Evolutionary conservation across 2,888 invertebrate species (phyloP).

Genomic region (Pelosia muscerda): DNA sequence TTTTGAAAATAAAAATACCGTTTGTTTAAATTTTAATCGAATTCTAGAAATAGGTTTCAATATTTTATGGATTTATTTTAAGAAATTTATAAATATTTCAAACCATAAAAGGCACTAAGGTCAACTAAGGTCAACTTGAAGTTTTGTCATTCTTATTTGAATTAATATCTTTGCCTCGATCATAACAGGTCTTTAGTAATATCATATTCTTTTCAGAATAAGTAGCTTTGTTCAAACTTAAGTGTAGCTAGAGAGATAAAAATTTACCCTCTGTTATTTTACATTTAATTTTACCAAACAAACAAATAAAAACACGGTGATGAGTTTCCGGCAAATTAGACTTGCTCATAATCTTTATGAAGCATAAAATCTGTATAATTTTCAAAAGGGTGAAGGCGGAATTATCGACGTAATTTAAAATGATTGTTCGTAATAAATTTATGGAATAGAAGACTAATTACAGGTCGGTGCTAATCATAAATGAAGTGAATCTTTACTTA

Average conservation of each 20-base stretch:
- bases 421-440: conserved; percentile 28
- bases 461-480: background rate
- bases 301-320: conserved; percentile 56
- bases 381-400: conserved; percentile 37
- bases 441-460: conserved; percentile 10
- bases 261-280: conserved; percentile 69
- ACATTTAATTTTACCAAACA: conserved; percentile 80
- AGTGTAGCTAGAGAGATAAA: conserved; percentile 26
- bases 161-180: no score
- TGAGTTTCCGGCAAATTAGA: conserved; percentile 60
- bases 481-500: background rate
- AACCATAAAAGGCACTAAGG: no score
- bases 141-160: no score
- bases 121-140: no score
- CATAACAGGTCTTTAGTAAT: no score
- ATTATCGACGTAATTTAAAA: conserved; percentile 37
- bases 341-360: conserved; percentile 61
- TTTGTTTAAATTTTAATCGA: background rate
- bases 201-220: background rate
- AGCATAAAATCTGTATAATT: conserved; percentile 49
- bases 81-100: no score
- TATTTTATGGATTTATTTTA: no score
- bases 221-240: conserved; percentile 16
- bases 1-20: background rate
- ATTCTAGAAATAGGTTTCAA: no score